Percentiles rank a stretch among this genome's conserved stretches.
These are phyloP conservation scores for Cataglyphis livida DNA, from an alignment of 2,888 invertebrate genomes.

Conservation along the genomic window DNA sequence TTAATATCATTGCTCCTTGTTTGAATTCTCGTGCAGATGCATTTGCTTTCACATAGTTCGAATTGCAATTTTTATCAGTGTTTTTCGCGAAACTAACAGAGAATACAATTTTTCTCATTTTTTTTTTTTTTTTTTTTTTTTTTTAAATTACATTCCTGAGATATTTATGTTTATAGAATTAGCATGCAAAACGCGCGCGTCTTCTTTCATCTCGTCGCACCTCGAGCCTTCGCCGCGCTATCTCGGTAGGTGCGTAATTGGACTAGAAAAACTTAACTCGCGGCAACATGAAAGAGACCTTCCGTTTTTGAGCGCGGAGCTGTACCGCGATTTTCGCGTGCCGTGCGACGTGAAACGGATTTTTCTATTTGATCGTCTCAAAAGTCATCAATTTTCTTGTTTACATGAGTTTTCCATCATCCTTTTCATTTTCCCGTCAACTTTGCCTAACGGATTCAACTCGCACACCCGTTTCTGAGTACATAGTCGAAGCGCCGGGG, in stretches of 20 bases:
- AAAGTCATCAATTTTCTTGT: conserved; percentile 44
- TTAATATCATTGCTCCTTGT: conserved; percentile 10
- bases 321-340: conserved; percentile 20
- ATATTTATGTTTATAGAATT: conserved; percentile 13
- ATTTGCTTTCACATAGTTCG: neutral
- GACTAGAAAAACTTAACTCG: conserved; percentile 18
- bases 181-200: neutral
- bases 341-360: neutral
- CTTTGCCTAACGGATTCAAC: conserved; percentile 16
- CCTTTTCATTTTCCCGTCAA: conserved; percentile 40
- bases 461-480: neutral
- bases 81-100: neutral
- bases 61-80: conserved; percentile 19
- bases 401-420: conserved; percentile 50
- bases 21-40: conserved; percentile 13
- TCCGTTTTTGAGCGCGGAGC: conserved; percentile 16
- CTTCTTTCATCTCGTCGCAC: neutral
- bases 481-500: neutral
- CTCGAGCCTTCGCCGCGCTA: neutral
- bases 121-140: neutral
- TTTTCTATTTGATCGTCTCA: conserved; percentile 31
- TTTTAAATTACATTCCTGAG: neutral
- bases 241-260: neutral
- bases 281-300: conserved; percentile 1
- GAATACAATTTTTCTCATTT: neutral